Base-by-base conservation (phyloP, 2,797 vertebrate genomes). In the Cheirogaleus major region DNA sequence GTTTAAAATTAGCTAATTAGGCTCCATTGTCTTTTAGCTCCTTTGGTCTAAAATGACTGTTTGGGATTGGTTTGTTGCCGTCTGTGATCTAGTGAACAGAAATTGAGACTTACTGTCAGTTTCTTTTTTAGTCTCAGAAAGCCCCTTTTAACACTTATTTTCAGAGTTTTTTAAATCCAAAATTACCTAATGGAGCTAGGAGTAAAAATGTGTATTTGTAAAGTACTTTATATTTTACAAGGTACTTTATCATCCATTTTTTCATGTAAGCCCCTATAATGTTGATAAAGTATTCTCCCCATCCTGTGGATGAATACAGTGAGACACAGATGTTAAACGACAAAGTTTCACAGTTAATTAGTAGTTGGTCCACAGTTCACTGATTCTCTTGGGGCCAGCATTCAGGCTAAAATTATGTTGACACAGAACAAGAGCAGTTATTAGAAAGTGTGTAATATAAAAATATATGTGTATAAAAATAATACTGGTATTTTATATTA, bases 221-320 rank as follows among this genome's bases (percentile, higher is more conserved):
- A 48, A 67, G 6, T 89, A 55, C 52, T 93, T 96, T 41, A 20
- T 92, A 72, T 93, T 93, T 97, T 95, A 75, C 13, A 75, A 82
- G 35, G 35, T 94, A 45, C 23, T 93, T 89, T 92, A 5, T 93
- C 38, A 91, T 70, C 35, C 17, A 25, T 95, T 84, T 94, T 95
- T 83, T 61, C 32, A 38, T 45, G 70, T 83, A 89, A 45, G 22
- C 12, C 17, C 75, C 55, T 65, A 1, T 91, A 73, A 83, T 78
- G 45, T 89, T 78, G 25, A 78, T 80, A 63, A 88, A 88, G 27
- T 7, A 52, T 89, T 89, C 78, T 67, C 25, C 7, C 38, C 18
- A 65, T 87, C 38, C 30, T 87, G 14, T 59, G 75, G 22, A 65
- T 90, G 12, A 87, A 43, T 96, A 69, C 65, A 89, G 41, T 97